These are phyloP conservation scores for Micrasema longulum DNA, from an alignment of 1,140 invertebrate genomes.

Conservation along the genomic window DNA sequence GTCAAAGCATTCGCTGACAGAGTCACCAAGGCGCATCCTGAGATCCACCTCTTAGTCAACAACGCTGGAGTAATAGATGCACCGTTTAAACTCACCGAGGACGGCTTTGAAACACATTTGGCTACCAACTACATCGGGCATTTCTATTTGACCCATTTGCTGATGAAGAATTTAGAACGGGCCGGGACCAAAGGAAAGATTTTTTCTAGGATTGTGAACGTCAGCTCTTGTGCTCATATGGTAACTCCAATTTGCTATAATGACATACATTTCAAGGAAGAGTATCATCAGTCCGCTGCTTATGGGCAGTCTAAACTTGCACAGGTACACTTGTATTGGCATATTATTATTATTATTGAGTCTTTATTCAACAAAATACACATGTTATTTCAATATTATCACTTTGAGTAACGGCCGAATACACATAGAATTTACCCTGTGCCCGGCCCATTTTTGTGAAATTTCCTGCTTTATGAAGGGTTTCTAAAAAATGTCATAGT, in stretches of 20 bases:
- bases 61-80: conserved; percentile 91
- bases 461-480: no score
- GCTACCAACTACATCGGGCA: conserved; percentile 89
- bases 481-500: no score
- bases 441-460: no score
- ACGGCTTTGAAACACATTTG: conserved; percentile 88
- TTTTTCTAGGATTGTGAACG: conserved; percentile 84
- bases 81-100: conserved; percentile 79
- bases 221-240: conserved; percentile 86
- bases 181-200: conserved; percentile 67
- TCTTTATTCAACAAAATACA: no score
- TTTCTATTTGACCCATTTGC: conserved; percentile 86
- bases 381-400: no score
- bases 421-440: no score
- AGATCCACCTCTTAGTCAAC: conserved; percentile 83
- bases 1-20: conserved; percentile 79
- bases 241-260: conserved; percentile 79
- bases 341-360: no score
- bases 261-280: conserved; percentile 81
- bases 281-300: conserved; percentile 71
- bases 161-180: conserved; percentile 79
- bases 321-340: no score
- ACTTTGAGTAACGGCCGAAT: no score
- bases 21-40: conserved; percentile 72
- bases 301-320: conserved; percentile 92